A percentile compares a stretch with the other conserved stretches of the same genome.
phyloP scores from a whole-genome alignment of 2,113 vertebrate genomes.

The Rhineura floridana region DNA sequence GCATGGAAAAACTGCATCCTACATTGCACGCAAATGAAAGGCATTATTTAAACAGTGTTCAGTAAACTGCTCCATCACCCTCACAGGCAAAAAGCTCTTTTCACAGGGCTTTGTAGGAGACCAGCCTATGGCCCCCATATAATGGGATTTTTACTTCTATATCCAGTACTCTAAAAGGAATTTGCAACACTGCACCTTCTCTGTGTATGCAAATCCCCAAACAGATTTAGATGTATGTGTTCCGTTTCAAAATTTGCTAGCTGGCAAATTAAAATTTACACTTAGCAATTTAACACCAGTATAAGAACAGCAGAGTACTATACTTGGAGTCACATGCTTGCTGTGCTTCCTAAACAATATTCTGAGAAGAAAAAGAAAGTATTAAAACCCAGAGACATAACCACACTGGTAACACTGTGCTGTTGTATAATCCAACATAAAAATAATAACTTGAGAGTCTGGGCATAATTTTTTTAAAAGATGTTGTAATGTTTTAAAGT shows the following conservation, averaged over 20 bases:
- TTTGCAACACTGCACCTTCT: conserved; percentile 16
- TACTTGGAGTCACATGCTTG: background rate
- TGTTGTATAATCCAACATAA: background rate
- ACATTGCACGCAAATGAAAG: background rate
- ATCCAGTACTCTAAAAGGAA: background rate
- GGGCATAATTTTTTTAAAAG: no score
- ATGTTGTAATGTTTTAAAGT: background rate
- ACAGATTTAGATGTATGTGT: accelerated
- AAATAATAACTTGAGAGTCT: background rate
- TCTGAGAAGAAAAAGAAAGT: background rate
- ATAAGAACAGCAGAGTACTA: conserved; percentile 1
- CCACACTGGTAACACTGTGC: background rate
- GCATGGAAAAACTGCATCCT: background rate
- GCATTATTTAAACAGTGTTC: accelerated
- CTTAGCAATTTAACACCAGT: background rate
- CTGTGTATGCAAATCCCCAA: conserved; percentile 19
- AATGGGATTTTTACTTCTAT: conserved; percentile 4
- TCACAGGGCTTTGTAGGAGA: background rate
- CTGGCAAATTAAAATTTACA: background rate
- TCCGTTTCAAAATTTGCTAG: conserved; percentile 8
- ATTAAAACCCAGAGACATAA: background rate
- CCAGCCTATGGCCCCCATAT: background rate
- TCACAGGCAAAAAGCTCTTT: conserved; percentile 5
- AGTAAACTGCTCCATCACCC: background rate
- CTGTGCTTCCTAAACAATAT: conserved; percentile 15